A percentile compares a stretch with the other conserved stretches of the same genome.
Evolutionary conservation across 2,797 vertebrate genomes (phyloP).

Genomic region (Cryptoblepharus egeriae): DNA sequence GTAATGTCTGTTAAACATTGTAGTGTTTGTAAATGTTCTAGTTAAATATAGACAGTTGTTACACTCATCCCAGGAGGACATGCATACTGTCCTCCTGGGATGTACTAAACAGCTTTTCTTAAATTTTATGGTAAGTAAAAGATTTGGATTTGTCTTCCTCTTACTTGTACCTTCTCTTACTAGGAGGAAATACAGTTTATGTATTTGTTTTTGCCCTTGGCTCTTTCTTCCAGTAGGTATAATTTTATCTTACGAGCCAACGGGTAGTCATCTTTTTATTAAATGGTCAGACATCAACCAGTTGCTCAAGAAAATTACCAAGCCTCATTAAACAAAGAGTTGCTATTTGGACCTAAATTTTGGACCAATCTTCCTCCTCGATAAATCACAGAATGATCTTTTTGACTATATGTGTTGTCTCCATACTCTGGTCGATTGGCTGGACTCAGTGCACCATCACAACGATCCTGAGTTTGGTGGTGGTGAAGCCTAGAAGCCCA

Average conservation of each 20-base stretch:
- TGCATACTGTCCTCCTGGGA: conserved; percentile 3
- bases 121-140: conserved; percentile 18
- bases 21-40: neutral
- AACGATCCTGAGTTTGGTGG: too few species aligned
- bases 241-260: conserved; percentile 43
- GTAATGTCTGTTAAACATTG: neutral
- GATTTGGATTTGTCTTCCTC: conserved; percentile 49
- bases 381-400: neutral
- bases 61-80: neutral
- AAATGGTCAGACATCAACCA: conserved; percentile 5
- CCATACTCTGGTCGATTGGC: too few species aligned
- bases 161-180: too few species aligned
- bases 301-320: neutral
- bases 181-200: conserved; percentile 34
- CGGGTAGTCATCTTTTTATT: conserved; percentile 28
- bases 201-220: conserved; percentile 25
- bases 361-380: neutral
- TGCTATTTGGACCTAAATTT: neutral
- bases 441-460: too few species aligned
- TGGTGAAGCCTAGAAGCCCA: too few species aligned
- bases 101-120: conserved; percentile 26
- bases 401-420: neutral
- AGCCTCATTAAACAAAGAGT: neutral
- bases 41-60: conserved; percentile 52
- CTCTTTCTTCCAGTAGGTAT: neutral